phyloP scores from a whole-genome alignment of 2,888 invertebrate genomes.

The Cerastis rubricosa region DNA sequence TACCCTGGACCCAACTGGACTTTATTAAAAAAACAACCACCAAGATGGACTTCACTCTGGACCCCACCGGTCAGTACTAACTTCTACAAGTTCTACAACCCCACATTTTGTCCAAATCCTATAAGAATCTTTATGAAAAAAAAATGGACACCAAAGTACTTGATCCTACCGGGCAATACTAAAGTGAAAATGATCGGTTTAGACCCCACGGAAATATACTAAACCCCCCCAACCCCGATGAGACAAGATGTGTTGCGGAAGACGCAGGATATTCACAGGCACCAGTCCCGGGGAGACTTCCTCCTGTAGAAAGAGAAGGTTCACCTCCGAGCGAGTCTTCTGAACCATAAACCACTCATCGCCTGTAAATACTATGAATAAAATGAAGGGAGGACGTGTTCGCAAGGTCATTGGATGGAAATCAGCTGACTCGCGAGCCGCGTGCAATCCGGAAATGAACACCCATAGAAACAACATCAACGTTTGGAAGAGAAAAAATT shows the following conservation, averaged over 20 bases:
- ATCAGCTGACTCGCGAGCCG: slow-evolving; percentile 87
- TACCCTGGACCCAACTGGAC: slow-evolving; percentile 88
- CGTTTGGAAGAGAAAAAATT: slow-evolving; percentile 67
- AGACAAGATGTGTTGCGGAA: slow-evolving; percentile 88
- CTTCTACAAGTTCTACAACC: slow-evolving; percentile 67
- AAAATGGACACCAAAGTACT: slow-evolving; percentile 80
- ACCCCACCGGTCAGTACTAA: slow-evolving; percentile 86
- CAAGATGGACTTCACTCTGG: slow-evolving; percentile 83
- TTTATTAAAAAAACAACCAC: slow-evolving; percentile 77
- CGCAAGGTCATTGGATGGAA: slow-evolving; percentile 86
- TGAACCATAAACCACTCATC: slow-evolving; percentile 76
- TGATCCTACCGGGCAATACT: slow-evolving; percentile 87
- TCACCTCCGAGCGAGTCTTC: slow-evolving; percentile 70
- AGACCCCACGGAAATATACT: slow-evolving; percentile 88
- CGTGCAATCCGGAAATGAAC: slow-evolving; percentile 84
- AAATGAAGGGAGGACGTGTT: slow-evolving; percentile 78
- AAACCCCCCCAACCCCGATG: slow-evolving; percentile 72
- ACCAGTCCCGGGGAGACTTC: slow-evolving; percentile 87
- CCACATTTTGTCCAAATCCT: slow-evolving; percentile 63
- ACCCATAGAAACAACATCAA: slow-evolving; percentile 70
- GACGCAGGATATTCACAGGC: slow-evolving; percentile 85
- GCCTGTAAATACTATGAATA: slow-evolving; percentile 86
- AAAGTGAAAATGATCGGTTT: slow-evolving; percentile 83
- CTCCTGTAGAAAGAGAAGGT: slow-evolving; percentile 88
- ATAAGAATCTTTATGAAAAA: slow-evolving; percentile 71